phyloP scores from a whole-genome alignment of 1,140 invertebrate species.

The Lepidurus arcticus region DNA sequence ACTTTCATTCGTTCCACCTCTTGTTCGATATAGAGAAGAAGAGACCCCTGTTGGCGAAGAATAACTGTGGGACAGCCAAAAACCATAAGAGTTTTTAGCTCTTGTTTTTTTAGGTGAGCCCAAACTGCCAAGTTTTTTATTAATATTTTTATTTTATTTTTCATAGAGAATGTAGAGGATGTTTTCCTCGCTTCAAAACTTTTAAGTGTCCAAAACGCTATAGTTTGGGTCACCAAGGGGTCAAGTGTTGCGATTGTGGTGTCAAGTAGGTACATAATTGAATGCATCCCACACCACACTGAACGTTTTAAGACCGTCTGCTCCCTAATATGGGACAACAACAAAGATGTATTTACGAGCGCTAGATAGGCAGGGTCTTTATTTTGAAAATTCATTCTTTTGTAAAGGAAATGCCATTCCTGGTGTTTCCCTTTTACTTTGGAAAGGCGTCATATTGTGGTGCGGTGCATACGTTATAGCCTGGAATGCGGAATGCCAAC shows the following conservation, averaged over 20 bases:
- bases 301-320: background rate
- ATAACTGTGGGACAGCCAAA: background rate
- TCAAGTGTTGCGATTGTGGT: background rate
- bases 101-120: no score
- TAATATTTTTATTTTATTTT: no score
- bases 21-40: background rate
- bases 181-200: no score
- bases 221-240: background rate
- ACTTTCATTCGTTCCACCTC: background rate
- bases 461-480: constrained; percentile 6
- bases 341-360: background rate
- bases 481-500: background rate
- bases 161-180: no score
- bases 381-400: background rate
- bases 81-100: background rate
- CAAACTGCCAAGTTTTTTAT: no score
- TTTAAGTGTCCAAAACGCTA: background rate
- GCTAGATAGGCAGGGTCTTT: background rate
- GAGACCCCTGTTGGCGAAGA: background rate
- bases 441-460: constrained; percentile 4
- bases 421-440: background rate
- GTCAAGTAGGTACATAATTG: constrained; percentile 8
- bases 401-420: background rate
- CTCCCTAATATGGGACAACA: background rate
- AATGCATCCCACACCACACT: background rate